A percentile compares a stretch with the other conserved stretches of the same genome.
Conservation (phyloP, 2,113 vertebrate genomes). For the Grallaria varia region DNA sequence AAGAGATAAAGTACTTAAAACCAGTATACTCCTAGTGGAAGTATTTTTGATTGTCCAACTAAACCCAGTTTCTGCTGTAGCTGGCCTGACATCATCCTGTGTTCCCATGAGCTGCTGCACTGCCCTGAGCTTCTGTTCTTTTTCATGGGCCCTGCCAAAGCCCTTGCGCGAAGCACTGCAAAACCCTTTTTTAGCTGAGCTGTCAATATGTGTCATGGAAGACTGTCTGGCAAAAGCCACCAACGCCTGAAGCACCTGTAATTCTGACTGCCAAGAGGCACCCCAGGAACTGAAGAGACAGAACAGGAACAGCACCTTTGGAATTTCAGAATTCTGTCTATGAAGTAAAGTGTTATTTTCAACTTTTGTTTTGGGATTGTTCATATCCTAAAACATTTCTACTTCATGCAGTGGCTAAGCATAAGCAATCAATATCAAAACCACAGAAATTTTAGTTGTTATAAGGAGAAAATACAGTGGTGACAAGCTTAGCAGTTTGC, state of each 20-base stretch:
- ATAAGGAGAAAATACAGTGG: not conserved
- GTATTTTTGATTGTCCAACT: not conserved
- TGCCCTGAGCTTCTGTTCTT: not conserved
- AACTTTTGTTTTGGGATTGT: not conserved
- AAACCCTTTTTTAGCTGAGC: not conserved
- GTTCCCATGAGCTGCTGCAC: not conserved
- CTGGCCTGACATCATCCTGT: not conserved
- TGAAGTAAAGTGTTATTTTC: not conserved
- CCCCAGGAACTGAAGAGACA: not conserved
- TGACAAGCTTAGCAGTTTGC: not conserved
- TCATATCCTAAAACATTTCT: not conserved
- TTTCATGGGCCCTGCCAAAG: not conserved
- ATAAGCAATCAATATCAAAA: not conserved
- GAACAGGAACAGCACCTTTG: not conserved
- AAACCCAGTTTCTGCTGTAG: not conserved
- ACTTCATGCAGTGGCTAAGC: not conserved
- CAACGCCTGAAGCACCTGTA: not conserved
- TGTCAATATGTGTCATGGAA: not conserved
- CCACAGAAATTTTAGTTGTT: not conserved
- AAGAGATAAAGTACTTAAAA: not conserved
- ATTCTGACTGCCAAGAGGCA: not conserved
- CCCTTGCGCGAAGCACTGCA: not conserved
- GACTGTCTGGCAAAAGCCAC: not conserved
- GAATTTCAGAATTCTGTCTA: not conserved
- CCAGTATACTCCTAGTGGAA: not conserved